Evolutionary conservation across 2,797 vertebrate species (phyloP), one percentile per base, ranked within the genome.

Genomic region (Heterohyrax brucei): DNA sequence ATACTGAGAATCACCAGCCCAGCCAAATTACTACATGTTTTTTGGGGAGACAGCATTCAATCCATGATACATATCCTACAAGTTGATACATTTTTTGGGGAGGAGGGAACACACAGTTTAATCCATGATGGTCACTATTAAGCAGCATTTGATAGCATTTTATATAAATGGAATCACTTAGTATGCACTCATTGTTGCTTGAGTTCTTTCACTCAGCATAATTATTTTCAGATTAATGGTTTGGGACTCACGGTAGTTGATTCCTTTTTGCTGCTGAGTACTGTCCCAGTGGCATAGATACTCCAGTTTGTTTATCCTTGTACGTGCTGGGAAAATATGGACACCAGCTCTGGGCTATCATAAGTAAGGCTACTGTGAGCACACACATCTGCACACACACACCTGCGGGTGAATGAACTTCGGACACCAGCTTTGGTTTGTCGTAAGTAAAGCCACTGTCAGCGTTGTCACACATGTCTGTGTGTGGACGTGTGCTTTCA

Each of bases 401-500:
- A 39, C 39, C 39, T 39, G 39, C 39, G 39, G 39, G 39, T 39
- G 39, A 39, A 39, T 39, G 39, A 39, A 39, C 39, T 26, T 33
- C 33, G 44, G 22, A 21, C 21, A 7, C 21, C 62, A 30, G 82
- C 33, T 83, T 7, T 21, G 50, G 64, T 46, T 39, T 50, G n/a
- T 56, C 53, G 5, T 1, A 22, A 59, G 18, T 46, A 70, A 13
- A 61, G 39, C 48, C 13, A 1, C 48, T 18, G 2, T 8, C 66
- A 56, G 66, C n/a, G 1, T 16, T 10, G 8, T 26, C 50, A 13
- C 39, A 8, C 59, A 21, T 8, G 7, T 3, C 75, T 85, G 18
- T 3, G 0, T 6, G 3, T 44, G 80, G 75, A 53, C 26, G 0
- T 0, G 0, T 0, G n/a, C 68, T 44, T 56, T 81, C 24, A 7